Evolutionary conservation across 2,113 vertebrate species (phyloP), one percentile per base, ranked within the genome.

Genomic region (Maccullochella peelii): DNA sequence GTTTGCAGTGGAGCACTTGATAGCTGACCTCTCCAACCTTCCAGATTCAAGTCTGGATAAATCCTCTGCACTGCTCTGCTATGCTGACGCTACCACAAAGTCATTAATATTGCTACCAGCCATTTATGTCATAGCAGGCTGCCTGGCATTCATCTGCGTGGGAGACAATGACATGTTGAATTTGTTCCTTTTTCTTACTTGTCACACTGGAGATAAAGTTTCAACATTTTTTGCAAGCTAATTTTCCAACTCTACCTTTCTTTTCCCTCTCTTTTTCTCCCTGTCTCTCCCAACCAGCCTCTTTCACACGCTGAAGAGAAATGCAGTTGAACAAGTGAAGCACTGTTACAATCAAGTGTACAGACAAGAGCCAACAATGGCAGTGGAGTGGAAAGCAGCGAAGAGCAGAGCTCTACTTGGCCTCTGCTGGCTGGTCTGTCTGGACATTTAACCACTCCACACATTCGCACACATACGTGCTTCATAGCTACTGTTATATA

Each of bases 11-110:
- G 44, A 88, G 84, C 86, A 77, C 86, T 90, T 91, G 90, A 88
- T 87, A 61, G 87, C 57, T 86, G 86, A 93, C 89, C 89, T 80
- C 88, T 78, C 85, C 70, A 91, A 91, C 87, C 86, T 89, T 90
- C 84, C 74, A 83, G 66, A 81, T 88, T 79, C 68, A 68, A 79
- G 80, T 82, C 78, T 70, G 80, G 73, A 87, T 77, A 85, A 86
- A 86, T 77, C 76, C 52, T 73, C 71, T 52, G 79, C 67, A 80
- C 67, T 65, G 38, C 75, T 67, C 63, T 47, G 80, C 68, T 47
- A 65, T 30, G 14, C 77, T 59, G 49, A 79, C 62, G 23, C 75
- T 62, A 54, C 73, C 76, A 80, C 25, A 75, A 38, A 83, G 59
- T 79, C 80, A 88, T 89, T 84, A 87, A 84, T 82, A 89, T 83